phyloP scores from a whole-genome alignment of 1,140 invertebrate genomes.

The Platyscapa corneri region DNA sequence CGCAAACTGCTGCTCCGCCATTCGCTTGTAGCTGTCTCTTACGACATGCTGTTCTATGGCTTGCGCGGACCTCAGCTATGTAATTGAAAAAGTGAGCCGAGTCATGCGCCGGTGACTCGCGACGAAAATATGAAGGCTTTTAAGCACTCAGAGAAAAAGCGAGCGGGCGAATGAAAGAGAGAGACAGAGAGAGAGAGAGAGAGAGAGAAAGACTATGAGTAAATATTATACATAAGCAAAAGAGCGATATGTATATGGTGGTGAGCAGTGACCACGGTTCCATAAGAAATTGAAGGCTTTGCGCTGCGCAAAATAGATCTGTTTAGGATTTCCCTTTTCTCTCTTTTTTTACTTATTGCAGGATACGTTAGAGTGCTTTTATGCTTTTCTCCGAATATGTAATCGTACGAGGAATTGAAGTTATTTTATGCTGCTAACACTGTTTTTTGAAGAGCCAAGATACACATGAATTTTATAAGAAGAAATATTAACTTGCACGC shows the following conservation, averaged over 20 bases:
- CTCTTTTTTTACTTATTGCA: neutral
- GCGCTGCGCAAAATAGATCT: neutral
- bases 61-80: neutral
- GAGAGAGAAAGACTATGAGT: neutral
- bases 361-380: neutral
- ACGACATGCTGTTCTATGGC: neutral
- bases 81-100: conserved; percentile 34
- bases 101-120: conserved; percentile 3
- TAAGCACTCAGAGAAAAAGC: neutral
- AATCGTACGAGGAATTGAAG: neutral
- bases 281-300: neutral
- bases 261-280: neutral
- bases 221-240: conserved; percentile 21
- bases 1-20: conserved; percentile 29
- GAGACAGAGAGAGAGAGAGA: conserved; percentile 7
- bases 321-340: conserved; percentile 30
- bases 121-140: neutral
- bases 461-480: conserved; percentile 34
- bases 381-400: neutral
- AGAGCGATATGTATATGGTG: neutral
- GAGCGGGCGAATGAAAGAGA: no score
- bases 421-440: neutral
- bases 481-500: conserved; percentile 34
- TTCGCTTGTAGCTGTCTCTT: conserved; percentile 6
- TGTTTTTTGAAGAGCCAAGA: neutral